A percentile compares a stretch with the other conserved stretches of the same genome.
phyloP scores from a whole-genome alignment of 2,888 invertebrate genomes.

The Eristalinus aeneus region DNA sequence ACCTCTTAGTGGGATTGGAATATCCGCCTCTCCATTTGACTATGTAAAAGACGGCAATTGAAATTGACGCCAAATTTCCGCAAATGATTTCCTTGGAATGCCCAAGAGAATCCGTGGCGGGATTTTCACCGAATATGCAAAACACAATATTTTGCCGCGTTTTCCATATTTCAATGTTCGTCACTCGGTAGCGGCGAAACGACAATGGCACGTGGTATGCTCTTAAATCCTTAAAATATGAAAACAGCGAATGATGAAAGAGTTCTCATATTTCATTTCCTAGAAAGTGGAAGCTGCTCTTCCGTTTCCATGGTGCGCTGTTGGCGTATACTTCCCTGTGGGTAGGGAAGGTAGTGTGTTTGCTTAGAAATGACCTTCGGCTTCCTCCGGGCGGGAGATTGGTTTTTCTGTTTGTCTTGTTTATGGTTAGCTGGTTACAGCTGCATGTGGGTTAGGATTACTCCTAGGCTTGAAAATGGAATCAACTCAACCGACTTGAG shows the following conservation, averaged over 20 bases:
- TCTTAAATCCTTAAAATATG: conserved; percentile 19
- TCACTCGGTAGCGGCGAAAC: not conserved
- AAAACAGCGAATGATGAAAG: not conserved
- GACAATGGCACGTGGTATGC: not conserved
- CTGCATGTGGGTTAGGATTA: too few relatives aligned
- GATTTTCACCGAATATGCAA: not conserved
- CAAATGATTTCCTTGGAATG: not conserved
- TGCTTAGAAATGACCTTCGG: not conserved
- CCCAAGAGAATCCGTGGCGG: not conserved
- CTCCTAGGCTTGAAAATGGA: not conserved
- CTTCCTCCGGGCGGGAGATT: not conserved
- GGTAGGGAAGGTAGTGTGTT: not conserved
- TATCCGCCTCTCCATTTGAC: too few relatives aligned
- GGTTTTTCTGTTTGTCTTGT: not conserved
- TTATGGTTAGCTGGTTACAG: not conserved
- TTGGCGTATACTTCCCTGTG: not conserved
- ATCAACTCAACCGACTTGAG: not conserved
- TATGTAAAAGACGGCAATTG: not conserved
- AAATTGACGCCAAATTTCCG: not conserved
- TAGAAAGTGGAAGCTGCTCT: not conserved
- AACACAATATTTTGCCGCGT: not conserved
- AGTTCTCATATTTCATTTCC: not conserved
- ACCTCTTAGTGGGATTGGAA: not conserved
- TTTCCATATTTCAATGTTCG: not conserved
- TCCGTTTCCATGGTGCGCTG: not conserved